Conservation (phyloP, 2,797 vertebrate genomes). For the Atherinosoma microstoma region DNA sequence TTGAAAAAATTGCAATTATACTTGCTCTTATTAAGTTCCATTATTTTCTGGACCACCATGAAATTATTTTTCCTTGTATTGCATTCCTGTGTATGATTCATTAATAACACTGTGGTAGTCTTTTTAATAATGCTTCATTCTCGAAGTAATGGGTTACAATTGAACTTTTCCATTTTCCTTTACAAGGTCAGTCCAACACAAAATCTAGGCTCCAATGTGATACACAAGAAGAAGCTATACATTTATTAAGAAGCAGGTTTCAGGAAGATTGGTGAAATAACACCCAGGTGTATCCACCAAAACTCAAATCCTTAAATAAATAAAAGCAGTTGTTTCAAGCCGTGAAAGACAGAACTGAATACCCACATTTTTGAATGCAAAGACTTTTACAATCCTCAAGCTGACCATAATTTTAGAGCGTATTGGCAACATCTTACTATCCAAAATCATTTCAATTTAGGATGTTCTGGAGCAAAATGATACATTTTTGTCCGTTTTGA, state of each 20-base stretch:
- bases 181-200: constrained; percentile 7
- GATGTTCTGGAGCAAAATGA: background rate
- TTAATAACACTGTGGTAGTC: constrained; percentile 56
- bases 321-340: constrained; percentile 13
- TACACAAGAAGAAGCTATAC: background rate
- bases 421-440: background rate
- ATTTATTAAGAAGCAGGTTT: constrained; percentile 20
- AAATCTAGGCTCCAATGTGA: background rate
- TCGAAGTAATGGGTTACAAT: constrained; percentile 20
- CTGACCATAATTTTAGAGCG: background rate
- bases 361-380: background rate
- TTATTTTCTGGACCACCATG: constrained; percentile 75
- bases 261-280: constrained; percentile 8
- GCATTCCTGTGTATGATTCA: constrained; percentile 41
- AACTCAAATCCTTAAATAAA: constrained; percentile 30
- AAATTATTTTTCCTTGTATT: constrained; percentile 64
- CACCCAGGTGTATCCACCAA: constrained; percentile 25
- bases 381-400: background rate
- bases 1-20: constrained; percentile 75
- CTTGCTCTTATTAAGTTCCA: constrained; percentile 76
- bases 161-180: constrained; percentile 9
- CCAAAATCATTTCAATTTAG: background rate
- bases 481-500: background rate
- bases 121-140: constrained; percentile 12
- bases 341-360: constrained; percentile 31